Evolutionary conservation across 2,113 vertebrate species (phyloP).

Genomic region (Bothrops jararaca): DNA sequence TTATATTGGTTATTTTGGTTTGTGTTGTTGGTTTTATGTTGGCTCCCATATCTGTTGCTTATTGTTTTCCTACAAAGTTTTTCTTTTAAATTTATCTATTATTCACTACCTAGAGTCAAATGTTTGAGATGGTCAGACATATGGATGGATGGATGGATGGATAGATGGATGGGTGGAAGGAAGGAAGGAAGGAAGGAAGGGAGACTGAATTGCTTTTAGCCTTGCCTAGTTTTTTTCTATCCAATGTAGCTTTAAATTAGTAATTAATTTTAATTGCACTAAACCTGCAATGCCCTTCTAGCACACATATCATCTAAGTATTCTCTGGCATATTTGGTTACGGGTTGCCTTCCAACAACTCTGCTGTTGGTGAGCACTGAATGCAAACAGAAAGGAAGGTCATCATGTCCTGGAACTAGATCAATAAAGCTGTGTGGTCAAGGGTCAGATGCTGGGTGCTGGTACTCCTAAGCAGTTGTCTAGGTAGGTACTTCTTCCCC

Average conservation of each 20-base stretch:
- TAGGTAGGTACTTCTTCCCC: not conserved
- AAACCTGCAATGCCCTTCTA: not conserved
- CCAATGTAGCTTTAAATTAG: not conserved
- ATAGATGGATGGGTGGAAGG: too few species aligned
- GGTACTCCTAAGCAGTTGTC: not conserved
- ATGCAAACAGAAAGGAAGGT: not conserved
- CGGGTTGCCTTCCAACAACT: not conserved
- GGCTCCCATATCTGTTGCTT: not conserved
- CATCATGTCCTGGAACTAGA: not conserved
- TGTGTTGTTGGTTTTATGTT: not conserved
- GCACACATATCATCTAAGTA: not conserved
- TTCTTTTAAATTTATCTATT: not conserved
- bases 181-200: not conserved
- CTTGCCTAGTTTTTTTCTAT: not conserved
- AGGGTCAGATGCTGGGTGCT: not conserved
- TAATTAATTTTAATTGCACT: slow-evolving; percentile 6
- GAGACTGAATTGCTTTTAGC: not conserved
- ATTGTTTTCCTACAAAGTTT: not conserved
- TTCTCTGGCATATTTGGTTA: not conserved
- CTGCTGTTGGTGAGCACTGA: not conserved
- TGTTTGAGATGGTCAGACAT: not conserved
- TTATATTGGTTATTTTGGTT: not conserved
- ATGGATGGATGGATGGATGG: not conserved
- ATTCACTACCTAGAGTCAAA: not conserved
- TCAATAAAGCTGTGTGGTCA: not conserved